These are phyloP conservation scores for Percopsis transmontana DNA, from an alignment of 2,113 vertebrate genomes.

Conservation along the genomic window DNA sequence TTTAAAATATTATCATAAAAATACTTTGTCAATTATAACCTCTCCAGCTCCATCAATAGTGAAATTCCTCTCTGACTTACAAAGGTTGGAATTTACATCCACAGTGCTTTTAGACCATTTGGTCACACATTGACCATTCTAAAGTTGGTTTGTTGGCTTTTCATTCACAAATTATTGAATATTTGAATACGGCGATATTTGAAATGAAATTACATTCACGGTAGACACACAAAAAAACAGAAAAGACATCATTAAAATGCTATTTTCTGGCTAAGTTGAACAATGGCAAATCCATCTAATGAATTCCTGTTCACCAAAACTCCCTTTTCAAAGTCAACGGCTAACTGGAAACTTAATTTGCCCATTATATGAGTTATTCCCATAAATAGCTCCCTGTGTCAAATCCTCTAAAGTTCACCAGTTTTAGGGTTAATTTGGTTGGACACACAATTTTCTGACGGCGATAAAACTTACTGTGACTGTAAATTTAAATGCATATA, in stretches of 20 bases:
- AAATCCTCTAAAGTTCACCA: constrained; percentile 80
- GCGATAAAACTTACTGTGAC: too few relatives aligned
- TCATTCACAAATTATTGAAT: constrained; percentile 66
- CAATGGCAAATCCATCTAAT: constrained; percentile 74
- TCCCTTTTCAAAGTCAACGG: constrained; percentile 67
- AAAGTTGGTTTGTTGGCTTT: constrained; percentile 70
- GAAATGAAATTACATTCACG: constrained; percentile 60
- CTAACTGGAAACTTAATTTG: constrained; percentile 80
- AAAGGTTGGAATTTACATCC: constrained; percentile 74
- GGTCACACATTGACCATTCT: constrained; percentile 72
- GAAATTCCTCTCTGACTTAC: constrained; percentile 69
- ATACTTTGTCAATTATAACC: constrained; percentile 42
- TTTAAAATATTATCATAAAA: constrained; percentile 26
- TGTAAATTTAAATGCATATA: not conserved
- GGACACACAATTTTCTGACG: constrained; percentile 47
- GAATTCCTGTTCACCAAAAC: constrained; percentile 74
- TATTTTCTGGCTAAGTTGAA: constrained; percentile 48
- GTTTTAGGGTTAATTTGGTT: constrained; percentile 80
- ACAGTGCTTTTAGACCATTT: constrained; percentile 64
- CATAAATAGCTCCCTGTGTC: constrained; percentile 72
- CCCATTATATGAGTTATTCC: too few relatives aligned
- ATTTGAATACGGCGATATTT: constrained; percentile 67
- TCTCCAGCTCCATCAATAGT: constrained; percentile 62
- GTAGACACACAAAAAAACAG: constrained; percentile 44
- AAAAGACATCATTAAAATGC: constrained; percentile 26